Conservation (phyloP, 2,888 invertebrate species). For the Xylota segnis region DNA sequence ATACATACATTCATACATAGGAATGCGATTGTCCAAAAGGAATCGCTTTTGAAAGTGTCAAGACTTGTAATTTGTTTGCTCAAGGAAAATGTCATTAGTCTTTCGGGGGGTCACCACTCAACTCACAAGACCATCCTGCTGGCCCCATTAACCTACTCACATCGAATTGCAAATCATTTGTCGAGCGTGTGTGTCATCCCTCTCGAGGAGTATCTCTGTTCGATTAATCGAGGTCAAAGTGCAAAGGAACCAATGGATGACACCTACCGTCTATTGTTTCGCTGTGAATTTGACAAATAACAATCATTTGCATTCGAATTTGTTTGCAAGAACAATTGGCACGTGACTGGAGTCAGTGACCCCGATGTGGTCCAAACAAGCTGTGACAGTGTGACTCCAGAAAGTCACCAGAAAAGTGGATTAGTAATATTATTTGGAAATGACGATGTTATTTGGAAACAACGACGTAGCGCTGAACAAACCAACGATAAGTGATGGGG, state of each 20-base stretch:
- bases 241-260: conserved; percentile 1
- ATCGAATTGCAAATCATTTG: conserved; percentile 8
- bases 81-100: conserved; percentile 23
- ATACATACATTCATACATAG: not conserved
- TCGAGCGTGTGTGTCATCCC: not conserved
- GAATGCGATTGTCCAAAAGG: not conserved
- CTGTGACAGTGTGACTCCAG: conserved; percentile 5
- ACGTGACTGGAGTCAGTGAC: conserved; percentile 21
- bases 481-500: not conserved
- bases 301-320: conserved; percentile 14
- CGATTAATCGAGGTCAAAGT: conserved; percentile 37
- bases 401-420: conserved; percentile 25
- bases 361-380: conserved; percentile 4
- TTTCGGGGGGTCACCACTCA: conserved; percentile 3
- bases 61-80: conserved; percentile 10
- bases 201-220: not conserved
- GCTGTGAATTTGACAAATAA: conserved; percentile 17
- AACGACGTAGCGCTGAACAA: not conserved
- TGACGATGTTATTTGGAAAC: not conserved
- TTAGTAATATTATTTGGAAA: conserved; percentile 19
- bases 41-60: conserved; percentile 16
- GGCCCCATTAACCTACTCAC: conserved; percentile 28
- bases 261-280: conserved; percentile 13
- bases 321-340: conserved; percentile 17
- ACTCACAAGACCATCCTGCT: conserved; percentile 4